phyloP scores from a whole-genome alignment of 1,140 invertebrate species.

The Daktulosphaira vitifoliae region DNA sequence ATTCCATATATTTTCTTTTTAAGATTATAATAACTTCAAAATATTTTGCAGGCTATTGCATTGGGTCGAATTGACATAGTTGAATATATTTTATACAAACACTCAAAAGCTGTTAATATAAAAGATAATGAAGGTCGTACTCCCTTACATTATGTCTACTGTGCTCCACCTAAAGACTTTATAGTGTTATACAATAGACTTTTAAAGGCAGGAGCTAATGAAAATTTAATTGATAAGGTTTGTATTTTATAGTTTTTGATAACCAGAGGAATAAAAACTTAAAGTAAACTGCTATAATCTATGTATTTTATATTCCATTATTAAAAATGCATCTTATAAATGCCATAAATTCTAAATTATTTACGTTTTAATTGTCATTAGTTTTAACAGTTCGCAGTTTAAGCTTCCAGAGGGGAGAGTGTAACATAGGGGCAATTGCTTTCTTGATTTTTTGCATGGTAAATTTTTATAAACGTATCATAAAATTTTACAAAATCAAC shows the following conservation, averaged over 20 bases:
- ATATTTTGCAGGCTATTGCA: slow-evolving; percentile 60
- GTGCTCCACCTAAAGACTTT: slow-evolving; percentile 63
- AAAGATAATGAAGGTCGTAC: slow-evolving; percentile 76
- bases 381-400: too few relatives aligned
- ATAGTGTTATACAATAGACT: slow-evolving; percentile 64
- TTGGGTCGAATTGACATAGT: slow-evolving; percentile 62
- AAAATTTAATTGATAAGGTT: slow-evolving; percentile 72
- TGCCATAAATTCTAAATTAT: too few relatives aligned
- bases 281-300: too few relatives aligned
- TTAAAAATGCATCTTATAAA: too few relatives aligned
- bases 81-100: slow-evolving; percentile 61
- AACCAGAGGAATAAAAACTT: too few relatives aligned
- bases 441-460: too few relatives aligned
- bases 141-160: slow-evolving; percentile 68
- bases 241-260: not conserved
- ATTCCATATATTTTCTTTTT: not conserved
- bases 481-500: too few relatives aligned
- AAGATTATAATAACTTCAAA: not conserved
- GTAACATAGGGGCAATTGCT: too few relatives aligned
- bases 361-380: too few relatives aligned
- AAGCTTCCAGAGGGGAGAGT: too few relatives aligned
- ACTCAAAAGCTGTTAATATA: slow-evolving; percentile 57
- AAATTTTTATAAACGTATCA: too few relatives aligned
- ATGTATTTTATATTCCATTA: too few relatives aligned
- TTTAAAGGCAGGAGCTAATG: slow-evolving; percentile 64